Conservation (phyloP, 2,888 invertebrate species). For the Melikaiella ostensackeni region DNA sequence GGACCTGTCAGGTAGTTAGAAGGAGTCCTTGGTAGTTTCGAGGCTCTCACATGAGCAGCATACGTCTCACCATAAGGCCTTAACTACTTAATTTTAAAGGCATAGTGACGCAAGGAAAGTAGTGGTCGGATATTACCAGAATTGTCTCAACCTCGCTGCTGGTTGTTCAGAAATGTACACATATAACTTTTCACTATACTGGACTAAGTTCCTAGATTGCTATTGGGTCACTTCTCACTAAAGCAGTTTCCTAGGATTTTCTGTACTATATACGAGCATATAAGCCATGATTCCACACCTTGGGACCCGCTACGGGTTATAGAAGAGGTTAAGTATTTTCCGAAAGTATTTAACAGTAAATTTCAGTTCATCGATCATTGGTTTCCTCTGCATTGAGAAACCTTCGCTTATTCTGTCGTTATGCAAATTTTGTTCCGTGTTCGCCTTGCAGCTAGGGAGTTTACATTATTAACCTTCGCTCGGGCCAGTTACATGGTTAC, state of each 20-base stretch:
- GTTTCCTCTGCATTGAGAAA: conserved; percentile 40
- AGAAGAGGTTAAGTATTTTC: conserved; percentile 31
- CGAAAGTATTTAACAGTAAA: conserved; percentile 40
- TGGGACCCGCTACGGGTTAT: conserved; percentile 2
- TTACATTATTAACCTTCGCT: conserved; percentile 58
- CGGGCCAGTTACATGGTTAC: conserved; percentile 47
- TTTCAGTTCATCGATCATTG: conserved; percentile 56
- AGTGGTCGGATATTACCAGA: conserved; percentile 22
- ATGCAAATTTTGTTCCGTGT: conserved; percentile 55
- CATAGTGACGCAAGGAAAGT: conserved; percentile 35
- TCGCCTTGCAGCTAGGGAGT: conserved; percentile 47
- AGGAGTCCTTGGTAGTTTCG: conserved; percentile 28
- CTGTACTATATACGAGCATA: background rate
- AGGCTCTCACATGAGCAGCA: conserved; percentile 28
- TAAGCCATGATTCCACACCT: background rate
- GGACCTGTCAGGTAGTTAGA: conserved; percentile 5
- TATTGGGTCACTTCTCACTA: conserved; percentile 4
- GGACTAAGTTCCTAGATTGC: conserved; percentile 27
- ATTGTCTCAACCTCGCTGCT: conserved; percentile 28
- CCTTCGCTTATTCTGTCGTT: conserved; percentile 34
- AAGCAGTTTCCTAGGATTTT: conserved; percentile 23
- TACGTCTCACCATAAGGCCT: conserved; percentile 31
- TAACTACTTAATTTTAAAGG: conserved; percentile 36
- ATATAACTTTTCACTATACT: conserved; percentile 19
- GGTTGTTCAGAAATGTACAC: background rate